Evolutionary conservation across 2,888 invertebrate genomes (phyloP), one percentile per base, ranked within the genome.

Genomic region (Muscina levida): DNA sequence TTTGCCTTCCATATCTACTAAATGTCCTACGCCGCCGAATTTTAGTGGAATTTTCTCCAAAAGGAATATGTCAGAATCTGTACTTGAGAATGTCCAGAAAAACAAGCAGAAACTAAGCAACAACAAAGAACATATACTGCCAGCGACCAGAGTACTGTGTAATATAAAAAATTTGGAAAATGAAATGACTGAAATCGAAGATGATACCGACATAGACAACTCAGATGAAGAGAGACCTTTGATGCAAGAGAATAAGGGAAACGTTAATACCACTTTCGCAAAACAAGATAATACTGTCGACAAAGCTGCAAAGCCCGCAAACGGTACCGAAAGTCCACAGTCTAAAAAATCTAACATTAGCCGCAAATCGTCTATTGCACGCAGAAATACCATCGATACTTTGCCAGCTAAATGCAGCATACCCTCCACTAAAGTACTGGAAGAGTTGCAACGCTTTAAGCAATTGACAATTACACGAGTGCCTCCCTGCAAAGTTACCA

Each of bases 31-130:
- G 46, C 81, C 81, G 1, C 57, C 81, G 10, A 77, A 81, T 46
- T 81, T 81, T 42, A 81, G 81, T 65, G 81, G 81, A 0, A 68
- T 81, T 19, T 81, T 81, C 68, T 77, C 81, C 2, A 81, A 77
- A 37, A 74, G 48, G 10, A 10, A 39, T 31, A 5, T 31, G 5
- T 10, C n/a, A 1, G 37, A 11, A 8, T 2, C 46, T n/a, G 13
- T 15, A 5, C 66, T 67, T 17, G 81, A 81, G 1, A 62, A 72
- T n/a, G 15, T 31, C 1, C 24, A 2, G 19, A 73, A 71, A 48
- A 15, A 13, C 2, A 76, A 66, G 44, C 76, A 73, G 17, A 81
- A 74, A 56, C 67, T 71, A 13, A 48, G 39, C 44, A 77, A 77
- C 42, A 51, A n/a, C 0, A 67, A 56, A 51, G 81, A 72, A 15